Conservation (phyloP, 2,113 vertebrate species). For the Rhombomys opimus region DNA sequence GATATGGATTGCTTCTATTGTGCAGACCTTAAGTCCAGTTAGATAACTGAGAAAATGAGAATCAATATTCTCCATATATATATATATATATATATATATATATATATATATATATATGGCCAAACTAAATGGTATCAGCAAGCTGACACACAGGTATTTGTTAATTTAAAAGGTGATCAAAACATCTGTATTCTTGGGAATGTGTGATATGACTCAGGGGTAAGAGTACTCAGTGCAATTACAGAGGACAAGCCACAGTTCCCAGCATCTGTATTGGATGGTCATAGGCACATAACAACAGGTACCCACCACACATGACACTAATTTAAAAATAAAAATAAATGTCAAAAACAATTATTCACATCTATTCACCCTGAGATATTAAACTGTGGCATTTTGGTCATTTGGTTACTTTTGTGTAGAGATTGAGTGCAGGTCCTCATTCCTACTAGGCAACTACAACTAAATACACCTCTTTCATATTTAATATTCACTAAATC, state of each 20-base stretch:
- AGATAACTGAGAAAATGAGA: not conserved
- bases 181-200: not conserved
- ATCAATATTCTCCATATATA: not conserved
- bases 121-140: not conserved
- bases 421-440: not conserved
- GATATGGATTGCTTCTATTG: not conserved
- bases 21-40: not conserved
- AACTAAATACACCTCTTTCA: not conserved
- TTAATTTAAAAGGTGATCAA: not conserved
- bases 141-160: not conserved
- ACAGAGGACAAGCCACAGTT: not conserved
- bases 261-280: not conserved
- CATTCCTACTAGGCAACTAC: too few species aligned
- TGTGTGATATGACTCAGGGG: not conserved
- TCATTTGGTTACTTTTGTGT: not conserved
- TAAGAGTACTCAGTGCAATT: not conserved
- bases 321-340: not conserved
- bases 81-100: too few species aligned
- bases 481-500: not conserved
- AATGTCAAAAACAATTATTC: not conserved
- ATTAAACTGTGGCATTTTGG: not conserved
- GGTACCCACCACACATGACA: fast-evolving
- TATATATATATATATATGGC: not conserved
- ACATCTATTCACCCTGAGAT: not conserved
- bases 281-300: not conserved